phyloP scores from a whole-genome alignment of 2,113 vertebrate genomes.

The Dasypus novemcinctus region DNA sequence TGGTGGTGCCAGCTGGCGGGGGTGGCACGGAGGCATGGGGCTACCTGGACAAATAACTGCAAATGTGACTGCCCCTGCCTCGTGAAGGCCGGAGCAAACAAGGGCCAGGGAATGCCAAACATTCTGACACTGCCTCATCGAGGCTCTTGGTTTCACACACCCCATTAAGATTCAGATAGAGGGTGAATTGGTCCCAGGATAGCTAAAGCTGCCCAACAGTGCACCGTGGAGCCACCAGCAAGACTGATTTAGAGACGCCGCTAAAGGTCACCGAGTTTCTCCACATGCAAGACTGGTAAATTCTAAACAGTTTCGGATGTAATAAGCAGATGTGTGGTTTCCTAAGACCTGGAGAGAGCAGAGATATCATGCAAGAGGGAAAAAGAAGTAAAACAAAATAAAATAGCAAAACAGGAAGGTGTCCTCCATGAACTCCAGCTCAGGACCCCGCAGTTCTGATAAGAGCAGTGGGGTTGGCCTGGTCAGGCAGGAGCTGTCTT shows the following conservation, averaged over 20 bases:
- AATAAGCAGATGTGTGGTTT: neutral
- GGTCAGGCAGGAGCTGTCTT: neutral
- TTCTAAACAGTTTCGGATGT: neutral
- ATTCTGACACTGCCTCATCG: neutral
- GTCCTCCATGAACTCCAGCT: neutral
- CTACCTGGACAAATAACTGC: neutral
- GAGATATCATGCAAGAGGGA: neutral
- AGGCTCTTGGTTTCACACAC: neutral
- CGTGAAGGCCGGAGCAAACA: rapidly evolving
- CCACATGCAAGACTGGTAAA: neutral
- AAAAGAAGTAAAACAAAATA: neutral
- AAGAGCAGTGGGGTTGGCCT: neutral
- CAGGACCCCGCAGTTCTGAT: neutral
- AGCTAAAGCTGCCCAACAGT: neutral
- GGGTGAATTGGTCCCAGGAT: rapidly evolving
- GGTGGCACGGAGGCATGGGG: rapidly evolving
- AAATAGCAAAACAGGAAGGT: neutral
- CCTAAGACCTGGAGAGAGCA: neutral
- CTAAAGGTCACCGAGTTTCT: neutral
- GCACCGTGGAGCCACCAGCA: neutral
- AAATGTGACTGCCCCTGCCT: neutral
- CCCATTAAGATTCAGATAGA: neutral
- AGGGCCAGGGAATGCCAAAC: rapidly evolving
- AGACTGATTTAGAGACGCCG: neutral
- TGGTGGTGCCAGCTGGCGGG: neutral